Percentiles rank a stretch among this genome's conserved stretches.
Conservation (phyloP, 2,888 invertebrate species). For the Amphipyra tragopoginis region DNA sequence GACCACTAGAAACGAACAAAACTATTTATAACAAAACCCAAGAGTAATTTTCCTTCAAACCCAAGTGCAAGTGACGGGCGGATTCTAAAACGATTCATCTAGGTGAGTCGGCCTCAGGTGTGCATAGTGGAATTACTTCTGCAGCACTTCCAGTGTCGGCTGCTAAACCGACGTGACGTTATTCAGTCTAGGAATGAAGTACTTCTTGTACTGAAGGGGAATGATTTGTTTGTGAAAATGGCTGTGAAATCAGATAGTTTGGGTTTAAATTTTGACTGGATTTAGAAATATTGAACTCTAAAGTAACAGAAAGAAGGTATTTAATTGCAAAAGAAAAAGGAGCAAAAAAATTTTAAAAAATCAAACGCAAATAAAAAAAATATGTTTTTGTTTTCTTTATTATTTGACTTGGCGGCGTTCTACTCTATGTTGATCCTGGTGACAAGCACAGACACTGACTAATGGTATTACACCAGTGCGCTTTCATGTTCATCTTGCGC, state of each 20-base stretch:
- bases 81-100: constrained; percentile 51
- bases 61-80: constrained; percentile 16
- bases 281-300: too few relatives aligned
- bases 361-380: too few relatives aligned
- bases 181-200: constrained; percentile 36
- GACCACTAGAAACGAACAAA: neutral
- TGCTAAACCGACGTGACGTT: constrained; percentile 21
- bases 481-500: too few relatives aligned
- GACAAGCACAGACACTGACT: too few relatives aligned
- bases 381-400: too few relatives aligned
- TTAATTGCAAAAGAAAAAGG: too few relatives aligned
- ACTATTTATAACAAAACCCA: neutral
- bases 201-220: constrained; percentile 15
- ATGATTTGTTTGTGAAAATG: constrained; percentile 23
- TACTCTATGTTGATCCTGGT: too few relatives aligned
- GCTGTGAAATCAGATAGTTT: neutral
- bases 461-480: too few relatives aligned
- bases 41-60: neutral
- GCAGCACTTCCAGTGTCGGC: constrained; percentile 16
- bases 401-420: too few relatives aligned
- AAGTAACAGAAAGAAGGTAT: too few relatives aligned
- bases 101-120: constrained; percentile 52
- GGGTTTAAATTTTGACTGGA: too few relatives aligned
- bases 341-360: too few relatives aligned
- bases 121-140: constrained; percentile 48